A percentile compares a stretch with the other conserved stretches of the same genome.
Evolutionary conservation across 2,113 vertebrate genomes (phyloP).

Genomic region (Chaenogobius annularis): DNA sequence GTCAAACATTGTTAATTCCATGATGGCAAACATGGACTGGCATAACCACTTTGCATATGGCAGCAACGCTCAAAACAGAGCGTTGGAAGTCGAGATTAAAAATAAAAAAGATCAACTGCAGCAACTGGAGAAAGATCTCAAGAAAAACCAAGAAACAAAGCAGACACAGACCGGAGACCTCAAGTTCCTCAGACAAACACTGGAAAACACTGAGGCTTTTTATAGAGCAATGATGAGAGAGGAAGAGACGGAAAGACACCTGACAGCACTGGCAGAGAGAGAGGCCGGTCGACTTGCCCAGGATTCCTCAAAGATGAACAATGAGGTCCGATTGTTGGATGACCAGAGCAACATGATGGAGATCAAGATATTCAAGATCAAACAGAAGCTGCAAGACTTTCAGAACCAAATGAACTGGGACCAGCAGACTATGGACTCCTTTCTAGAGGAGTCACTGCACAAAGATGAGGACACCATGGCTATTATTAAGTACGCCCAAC

Average conservation of each 20-base stretch:
- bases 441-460: conserved; percentile 83
- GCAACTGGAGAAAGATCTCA: conserved; percentile 73
- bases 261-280: conserved; percentile 84
- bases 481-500: conserved; percentile 87
- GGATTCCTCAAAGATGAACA: conserved; percentile 79
- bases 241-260: conserved; percentile 82
- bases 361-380: conserved; percentile 84
- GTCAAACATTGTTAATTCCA: not conserved
- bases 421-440: conserved; percentile 84
- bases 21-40: conserved; percentile 82
- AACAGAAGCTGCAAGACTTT: conserved; percentile 86
- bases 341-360: conserved; percentile 82
- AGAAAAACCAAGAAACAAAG: conserved; percentile 74
- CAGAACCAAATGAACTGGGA: conserved; percentile 87
- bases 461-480: conserved; percentile 84
- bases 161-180: conserved; percentile 73
- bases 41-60: conserved; percentile 81
- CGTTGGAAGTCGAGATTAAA: conserved; percentile 77
- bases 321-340: conserved; percentile 74
- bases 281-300: conserved; percentile 81
- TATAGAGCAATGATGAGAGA: conserved; percentile 84
- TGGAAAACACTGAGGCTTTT: conserved; percentile 83
- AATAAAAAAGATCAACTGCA: conserved; percentile 75
- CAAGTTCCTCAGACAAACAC: conserved; percentile 83
- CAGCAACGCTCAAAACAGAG: conserved; percentile 82